Evolutionary conservation across 2,797 vertebrate genomes (phyloP), one percentile per base, ranked within the genome.

Genomic region (Enteromius paludinosus): DNA sequence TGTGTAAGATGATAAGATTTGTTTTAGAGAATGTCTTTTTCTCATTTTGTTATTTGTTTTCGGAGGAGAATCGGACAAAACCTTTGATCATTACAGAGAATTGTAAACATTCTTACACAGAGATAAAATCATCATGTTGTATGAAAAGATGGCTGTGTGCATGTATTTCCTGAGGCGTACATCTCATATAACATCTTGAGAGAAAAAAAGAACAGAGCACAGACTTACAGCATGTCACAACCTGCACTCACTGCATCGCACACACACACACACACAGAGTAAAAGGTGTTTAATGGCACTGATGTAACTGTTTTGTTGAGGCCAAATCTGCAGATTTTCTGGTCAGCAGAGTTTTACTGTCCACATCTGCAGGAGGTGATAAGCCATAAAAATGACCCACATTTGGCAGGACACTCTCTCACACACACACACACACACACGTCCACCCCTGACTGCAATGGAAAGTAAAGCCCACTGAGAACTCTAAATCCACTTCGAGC

Each of bases 351-450:
- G 79, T 84, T 85, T 87, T 86, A 84, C 83, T 82, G 72, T 81
- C 64, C 87, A 71, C 70, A 82, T 88, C 87, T 88, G 89, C 86
- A 81, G 86, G 72, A 86, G 85, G 83, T 82, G 89, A 90, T 88
- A 90, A 90, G 86, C 84, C 83, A 75, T 82, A 87, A 85, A 87
- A 88, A 79, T 59, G 12, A 75, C 71, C 79, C 74, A 64, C 68
- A 73, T 81, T 83, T 83, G 73, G 81, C 86, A 88, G 84, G 78
- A 74, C 77, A 74, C 61, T 52, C 56, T 49, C 30, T 70, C 71
- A 69, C 23, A 49, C 79, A 83, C 66, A 83, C 52, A 43, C 38
- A 66, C 68, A 33, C 65, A 72, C 61, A 79, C 23, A 25, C 49
- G 9, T 10, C 17, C 62, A 79, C 52, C 28, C 25, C n/a, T 25